These are phyloP conservation scores for Xiphorhynchus elegans DNA, from an alignment of 2,113 vertebrate species.

Conservation along the genomic window DNA sequence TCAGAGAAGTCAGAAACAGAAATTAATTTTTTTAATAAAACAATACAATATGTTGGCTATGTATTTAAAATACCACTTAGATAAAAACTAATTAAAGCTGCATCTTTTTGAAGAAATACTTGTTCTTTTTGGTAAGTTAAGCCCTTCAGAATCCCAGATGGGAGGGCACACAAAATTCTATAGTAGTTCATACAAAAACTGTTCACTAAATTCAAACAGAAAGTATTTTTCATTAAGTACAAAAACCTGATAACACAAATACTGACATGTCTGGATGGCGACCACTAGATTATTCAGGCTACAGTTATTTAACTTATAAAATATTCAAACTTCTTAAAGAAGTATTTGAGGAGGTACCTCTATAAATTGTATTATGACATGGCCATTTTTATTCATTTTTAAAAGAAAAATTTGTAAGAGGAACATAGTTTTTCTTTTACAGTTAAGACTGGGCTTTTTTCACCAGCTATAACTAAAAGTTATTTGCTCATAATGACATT, in stretches of 20 bases:
- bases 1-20: background rate
- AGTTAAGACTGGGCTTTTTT: background rate
- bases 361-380: background rate
- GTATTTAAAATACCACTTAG: background rate
- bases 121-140: background rate
- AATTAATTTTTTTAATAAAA: background rate
- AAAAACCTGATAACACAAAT: background rate
- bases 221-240: background rate
- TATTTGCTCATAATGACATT: background rate
- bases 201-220: background rate
- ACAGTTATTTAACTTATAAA: background rate
- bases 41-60: background rate
- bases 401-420: background rate
- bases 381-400: background rate
- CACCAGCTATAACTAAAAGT: background rate
- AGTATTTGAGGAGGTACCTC: background rate
- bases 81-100: background rate
- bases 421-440: background rate
- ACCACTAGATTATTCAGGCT: background rate
- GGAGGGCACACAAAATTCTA: background rate
- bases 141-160: background rate
- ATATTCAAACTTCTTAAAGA: background rate
- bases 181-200: background rate
- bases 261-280: background rate
- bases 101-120: background rate